Evolutionary conservation across 2,888 invertebrate genomes (phyloP), one percentile per base, ranked within the genome.

Genomic region (Drosophila koepferae): DNA sequence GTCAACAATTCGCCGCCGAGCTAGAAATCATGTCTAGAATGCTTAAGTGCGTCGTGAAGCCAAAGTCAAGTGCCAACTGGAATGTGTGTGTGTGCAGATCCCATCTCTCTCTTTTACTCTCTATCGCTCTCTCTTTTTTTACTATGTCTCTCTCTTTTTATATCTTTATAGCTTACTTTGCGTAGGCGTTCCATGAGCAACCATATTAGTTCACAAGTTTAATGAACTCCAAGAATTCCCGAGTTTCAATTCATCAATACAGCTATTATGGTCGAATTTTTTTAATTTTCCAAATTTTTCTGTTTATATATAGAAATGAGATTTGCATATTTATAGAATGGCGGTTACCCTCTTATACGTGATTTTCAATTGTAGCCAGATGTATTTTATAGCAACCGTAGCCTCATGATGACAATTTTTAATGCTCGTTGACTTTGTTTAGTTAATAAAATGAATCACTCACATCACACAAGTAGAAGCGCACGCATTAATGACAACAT

Each of bases 21-120:
- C 80, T 73, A 80, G 72, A 89, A 86, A 82, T 87, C 86, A 85
- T 89, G 86, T 75, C 75, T 79, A 76, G 89, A 86, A 86, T 86
- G 72, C 72, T 73, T 81, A 86, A 86, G 82, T 85, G 72, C 69
- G 56, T 73, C 75, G 68, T 67, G 74, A 65, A 76, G 76, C 48
- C 68, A 65, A 65, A 80, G 80, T 72, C 74, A 70, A 87, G 71
- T 70, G 71, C 44, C 72, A 70, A 54, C 70, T 64, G 64, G 48
- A 61, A 74, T 63, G 48, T 38, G 28, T 61, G 56, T 58, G 43
- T 56, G 18, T 51, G 55, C 43, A 53, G 58, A 67, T 41, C 10
- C 54, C 49, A 34, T 44, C 20, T 38, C 51, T 12, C 34, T 12
- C 23, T 40, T 6, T 14, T 23, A 31, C 7, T 51, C 3, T 34